A percentile compares a stretch with the other conserved stretches of the same genome.
Evolutionary conservation across 2,113 vertebrate species (phyloP).

Genomic region (Aptenodytes patagonicus): DNA sequence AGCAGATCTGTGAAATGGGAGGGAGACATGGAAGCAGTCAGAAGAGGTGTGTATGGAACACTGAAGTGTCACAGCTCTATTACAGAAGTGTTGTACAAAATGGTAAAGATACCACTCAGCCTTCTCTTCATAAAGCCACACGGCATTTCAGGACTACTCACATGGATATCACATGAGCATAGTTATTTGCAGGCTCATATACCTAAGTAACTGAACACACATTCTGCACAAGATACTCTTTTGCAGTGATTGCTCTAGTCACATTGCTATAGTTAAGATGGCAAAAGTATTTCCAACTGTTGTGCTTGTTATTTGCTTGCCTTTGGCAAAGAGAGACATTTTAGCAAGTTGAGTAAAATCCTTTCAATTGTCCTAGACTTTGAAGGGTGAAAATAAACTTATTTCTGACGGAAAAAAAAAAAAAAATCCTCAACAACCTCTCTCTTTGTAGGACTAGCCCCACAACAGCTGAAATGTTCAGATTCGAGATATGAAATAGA

Average conservation of each 20-base stretch:
- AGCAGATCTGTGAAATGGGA: conserved; percentile 77
- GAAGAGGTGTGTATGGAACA: background rate
- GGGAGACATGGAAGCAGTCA: background rate
- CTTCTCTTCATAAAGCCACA: background rate
- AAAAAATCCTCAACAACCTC: background rate
- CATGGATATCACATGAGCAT: background rate
- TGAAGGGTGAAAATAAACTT: background rate
- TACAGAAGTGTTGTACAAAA: background rate
- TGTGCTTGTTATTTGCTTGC: background rate
- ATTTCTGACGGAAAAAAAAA: background rate
- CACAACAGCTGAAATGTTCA: background rate
- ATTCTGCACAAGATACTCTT: background rate
- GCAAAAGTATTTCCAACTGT: background rate
- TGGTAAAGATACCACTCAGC: background rate
- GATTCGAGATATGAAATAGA: background rate
- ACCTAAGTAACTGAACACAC: background rate
- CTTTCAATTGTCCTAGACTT: background rate
- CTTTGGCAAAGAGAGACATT: background rate
- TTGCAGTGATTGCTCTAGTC: background rate
- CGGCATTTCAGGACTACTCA: background rate
- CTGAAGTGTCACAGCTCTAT: background rate
- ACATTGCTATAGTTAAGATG: background rate
- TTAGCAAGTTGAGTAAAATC: conserved; percentile 1
- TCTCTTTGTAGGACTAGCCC: background rate
- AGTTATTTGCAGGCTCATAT: background rate